phyloP scores from a whole-genome alignment of 2,797 vertebrate genomes.

The Phoeniculus purpureus region DNA sequence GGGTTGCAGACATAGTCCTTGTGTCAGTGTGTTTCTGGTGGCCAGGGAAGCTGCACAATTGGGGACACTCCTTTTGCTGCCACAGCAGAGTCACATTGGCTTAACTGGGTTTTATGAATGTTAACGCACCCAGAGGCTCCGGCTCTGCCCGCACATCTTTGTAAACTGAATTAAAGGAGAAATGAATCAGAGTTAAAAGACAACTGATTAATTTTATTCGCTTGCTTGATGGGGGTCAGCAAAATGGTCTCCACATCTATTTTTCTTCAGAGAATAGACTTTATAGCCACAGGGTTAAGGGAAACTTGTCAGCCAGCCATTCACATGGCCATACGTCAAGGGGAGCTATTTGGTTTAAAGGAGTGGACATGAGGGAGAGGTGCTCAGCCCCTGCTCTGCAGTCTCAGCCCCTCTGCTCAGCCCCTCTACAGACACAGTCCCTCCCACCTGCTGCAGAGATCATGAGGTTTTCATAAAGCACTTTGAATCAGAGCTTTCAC shows the following conservation, averaged over 20 bases:
- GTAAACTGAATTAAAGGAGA: constrained; percentile 62
- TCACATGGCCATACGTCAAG: constrained; percentile 26
- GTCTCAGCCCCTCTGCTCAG: too few species aligned
- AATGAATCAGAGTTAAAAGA: constrained; percentile 63
- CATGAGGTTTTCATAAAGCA: constrained; percentile 12
- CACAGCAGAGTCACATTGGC: constrained; percentile 58
- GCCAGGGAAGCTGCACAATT: constrained; percentile 17
- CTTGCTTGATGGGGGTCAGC: constrained; percentile 50
- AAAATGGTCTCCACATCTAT: constrained; percentile 50
- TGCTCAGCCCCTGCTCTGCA: neutral
- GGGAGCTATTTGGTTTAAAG: constrained; percentile 35
- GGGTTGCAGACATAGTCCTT: neutral
- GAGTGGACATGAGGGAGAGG: neutral
- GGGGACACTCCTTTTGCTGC: constrained; percentile 52
- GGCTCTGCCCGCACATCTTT: constrained; percentile 1
- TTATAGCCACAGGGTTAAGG: constrained; percentile 22
- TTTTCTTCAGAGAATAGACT: constrained; percentile 45
- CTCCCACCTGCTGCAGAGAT: neutral
- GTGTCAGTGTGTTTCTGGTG: neutral
- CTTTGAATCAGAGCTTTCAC: constrained; percentile 45
- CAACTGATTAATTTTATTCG: constrained; percentile 64
- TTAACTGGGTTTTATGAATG: constrained; percentile 71
- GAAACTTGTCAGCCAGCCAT: constrained; percentile 42
- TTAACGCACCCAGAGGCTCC: constrained; percentile 61
- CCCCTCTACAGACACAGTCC: neutral